These are phyloP conservation scores for Gallinago jamesoni DNA, from an alignment of 2,113 vertebrate genomes.

Conservation along the genomic window DNA sequence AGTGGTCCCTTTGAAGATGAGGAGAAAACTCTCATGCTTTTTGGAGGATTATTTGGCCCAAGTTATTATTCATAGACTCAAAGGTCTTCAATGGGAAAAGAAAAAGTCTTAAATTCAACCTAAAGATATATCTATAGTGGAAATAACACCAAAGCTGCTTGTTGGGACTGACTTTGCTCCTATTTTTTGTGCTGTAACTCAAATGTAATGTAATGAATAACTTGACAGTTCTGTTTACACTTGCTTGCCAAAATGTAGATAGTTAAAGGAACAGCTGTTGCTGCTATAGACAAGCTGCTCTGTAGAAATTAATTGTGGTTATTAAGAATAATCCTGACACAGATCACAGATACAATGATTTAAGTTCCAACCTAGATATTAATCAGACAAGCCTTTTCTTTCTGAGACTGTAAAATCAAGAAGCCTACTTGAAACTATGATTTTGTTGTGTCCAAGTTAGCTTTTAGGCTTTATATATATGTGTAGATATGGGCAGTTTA, in stretches of 20 bases:
- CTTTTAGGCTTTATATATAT: neutral
- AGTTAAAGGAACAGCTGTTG: slow-evolving; percentile 67
- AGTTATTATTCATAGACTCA: neutral
- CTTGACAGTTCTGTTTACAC: neutral
- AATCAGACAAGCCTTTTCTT: slow-evolving; percentile 34
- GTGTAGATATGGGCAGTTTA: neutral
- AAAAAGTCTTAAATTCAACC: neutral
- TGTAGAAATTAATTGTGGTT: slow-evolving; percentile 73
- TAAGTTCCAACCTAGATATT: slow-evolving; percentile 7
- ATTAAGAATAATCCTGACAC: slow-evolving; percentile 70
- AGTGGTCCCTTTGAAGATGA: neutral
- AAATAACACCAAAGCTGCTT: neutral
- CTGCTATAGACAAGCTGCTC: slow-evolving; percentile 60
- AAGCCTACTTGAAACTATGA: neutral
- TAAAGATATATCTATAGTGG: neutral
- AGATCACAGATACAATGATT: slow-evolving; percentile 25
- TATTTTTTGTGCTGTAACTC: slow-evolving; percentile 1
- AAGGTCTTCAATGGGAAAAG: neutral
- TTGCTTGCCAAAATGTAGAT: slow-evolving; percentile 49
- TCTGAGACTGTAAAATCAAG: neutral
- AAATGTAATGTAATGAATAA: slow-evolving; percentile 40
- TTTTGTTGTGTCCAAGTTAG: neutral
- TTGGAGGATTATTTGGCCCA: neutral
- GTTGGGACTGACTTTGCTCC: slow-evolving; percentile 11
- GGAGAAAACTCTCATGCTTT: neutral